Percentiles rank a stretch among this genome's conserved stretches.
Evolutionary conservation across 2,888 invertebrate species (phyloP).

Genomic region (Ophraella communa): DNA sequence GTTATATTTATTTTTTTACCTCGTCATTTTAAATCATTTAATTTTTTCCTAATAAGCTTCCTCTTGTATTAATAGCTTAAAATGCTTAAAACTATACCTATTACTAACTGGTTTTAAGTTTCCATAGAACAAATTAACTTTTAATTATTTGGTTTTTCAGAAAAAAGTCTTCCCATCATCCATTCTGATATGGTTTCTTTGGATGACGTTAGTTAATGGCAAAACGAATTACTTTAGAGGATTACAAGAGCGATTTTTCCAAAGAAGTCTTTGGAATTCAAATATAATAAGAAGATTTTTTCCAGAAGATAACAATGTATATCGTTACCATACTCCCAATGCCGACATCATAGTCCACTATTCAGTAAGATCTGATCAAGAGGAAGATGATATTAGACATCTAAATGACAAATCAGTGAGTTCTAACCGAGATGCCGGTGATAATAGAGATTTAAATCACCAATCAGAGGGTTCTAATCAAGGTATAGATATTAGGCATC

Average conservation of each 20-base stretch:
- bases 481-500: no score
- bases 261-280: not conserved
- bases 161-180: not conserved
- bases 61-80: no score
- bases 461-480: no score
- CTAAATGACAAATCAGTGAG: no score
- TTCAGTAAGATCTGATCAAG: not conserved
- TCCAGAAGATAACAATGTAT: not conserved
- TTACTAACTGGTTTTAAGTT: no score
- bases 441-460: no score
- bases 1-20: no score
- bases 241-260: not conserved
- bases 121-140: not conserved
- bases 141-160: not conserved
- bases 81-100: no score
- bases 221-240: not conserved
- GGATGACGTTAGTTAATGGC: not conserved
- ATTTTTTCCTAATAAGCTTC: no score
- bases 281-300: not conserved
- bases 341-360: not conserved
- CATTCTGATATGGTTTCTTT: not conserved
- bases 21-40: no score
- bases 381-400: no score
- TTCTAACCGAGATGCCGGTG: no score
- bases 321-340: not conserved